These are phyloP conservation scores for Lepetodrilus schrolli DNA, from an alignment of 2,888 invertebrate genomes.

Conservation along the genomic window DNA sequence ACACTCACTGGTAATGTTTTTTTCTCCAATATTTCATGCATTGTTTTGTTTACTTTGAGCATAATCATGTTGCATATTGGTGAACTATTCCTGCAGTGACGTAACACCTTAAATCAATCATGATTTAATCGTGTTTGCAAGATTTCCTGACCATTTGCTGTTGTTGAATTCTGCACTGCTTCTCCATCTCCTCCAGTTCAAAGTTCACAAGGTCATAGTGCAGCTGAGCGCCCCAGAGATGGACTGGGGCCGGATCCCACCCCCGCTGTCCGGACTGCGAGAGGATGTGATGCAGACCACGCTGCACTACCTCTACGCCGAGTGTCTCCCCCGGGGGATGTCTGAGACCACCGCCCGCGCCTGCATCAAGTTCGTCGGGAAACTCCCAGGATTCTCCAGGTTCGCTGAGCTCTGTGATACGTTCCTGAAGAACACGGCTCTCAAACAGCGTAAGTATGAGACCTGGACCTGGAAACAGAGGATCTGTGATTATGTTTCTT, in stretches of 20 bases:
- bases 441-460: conserved; percentile 81
- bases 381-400: conserved; percentile 78
- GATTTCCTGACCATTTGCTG: too few relatives aligned
- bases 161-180: too few relatives aligned
- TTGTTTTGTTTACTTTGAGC: too few relatives aligned
- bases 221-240: conserved; percentile 79
- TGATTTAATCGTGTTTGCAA: too few relatives aligned
- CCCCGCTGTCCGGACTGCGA: conserved; percentile 78
- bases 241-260: conserved; percentile 77
- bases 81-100: too few relatives aligned
- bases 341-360: conserved; percentile 79
- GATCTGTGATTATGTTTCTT: too few relatives aligned
- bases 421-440: conserved; percentile 80
- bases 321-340: conserved; percentile 80
- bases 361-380: conserved; percentile 76
- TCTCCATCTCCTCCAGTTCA: too few relatives aligned
- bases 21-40: too few relatives aligned
- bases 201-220: conserved; percentile 79
- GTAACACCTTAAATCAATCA: too few relatives aligned
- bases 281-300: conserved; percentile 81
- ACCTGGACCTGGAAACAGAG: too few relatives aligned
- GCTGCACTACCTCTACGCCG: conserved; percentile 81
- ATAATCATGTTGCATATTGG: too few relatives aligned
- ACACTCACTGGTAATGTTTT: too few relatives aligned
- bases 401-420: conserved; percentile 79